These are phyloP conservation scores for Pseudomyrmex pallidus DNA, from an alignment of 1,140 invertebrate species.

Conservation along the genomic window DNA sequence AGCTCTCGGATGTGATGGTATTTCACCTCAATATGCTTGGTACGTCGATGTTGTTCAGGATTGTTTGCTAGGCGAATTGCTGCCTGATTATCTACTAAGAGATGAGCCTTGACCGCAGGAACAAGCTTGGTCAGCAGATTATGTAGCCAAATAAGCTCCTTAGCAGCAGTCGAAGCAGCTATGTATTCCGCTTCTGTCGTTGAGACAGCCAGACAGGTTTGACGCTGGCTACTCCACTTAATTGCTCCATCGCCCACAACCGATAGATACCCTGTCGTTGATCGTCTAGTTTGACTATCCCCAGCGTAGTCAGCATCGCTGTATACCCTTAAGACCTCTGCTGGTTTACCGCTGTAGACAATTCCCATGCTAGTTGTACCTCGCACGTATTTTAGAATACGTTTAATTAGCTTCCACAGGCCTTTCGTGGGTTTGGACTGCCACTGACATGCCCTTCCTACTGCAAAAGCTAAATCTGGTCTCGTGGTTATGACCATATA, in stretches of 20 bases:
- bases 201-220: background rate
- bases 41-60: constrained; percentile 62
- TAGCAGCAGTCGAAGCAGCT: background rate
- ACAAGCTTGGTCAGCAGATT: background rate
- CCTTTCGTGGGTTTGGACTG: background rate
- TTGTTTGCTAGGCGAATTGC: constrained; percentile 80
- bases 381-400: background rate
- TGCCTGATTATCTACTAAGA: constrained; percentile 76
- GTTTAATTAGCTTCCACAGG: constrained; percentile 20
- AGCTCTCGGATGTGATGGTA: constrained; percentile 72
- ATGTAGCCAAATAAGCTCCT: background rate
- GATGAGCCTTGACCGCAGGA: background rate
- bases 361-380: background rate
- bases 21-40: constrained; percentile 75
- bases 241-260: background rate
- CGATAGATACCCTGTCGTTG: background rate
- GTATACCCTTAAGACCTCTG: background rate
- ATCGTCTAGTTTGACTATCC: background rate
- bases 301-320: constrained; percentile 8
- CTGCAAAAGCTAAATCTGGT: background rate
- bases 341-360: background rate
- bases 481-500: background rate
- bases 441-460: background rate
- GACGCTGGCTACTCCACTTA: background rate
- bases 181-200: background rate